A percentile compares a stretch with the other conserved stretches of the same genome.
Conservation (phyloP, 2,888 invertebrate genomes). For the Chydorus sphaericus region DNA sequence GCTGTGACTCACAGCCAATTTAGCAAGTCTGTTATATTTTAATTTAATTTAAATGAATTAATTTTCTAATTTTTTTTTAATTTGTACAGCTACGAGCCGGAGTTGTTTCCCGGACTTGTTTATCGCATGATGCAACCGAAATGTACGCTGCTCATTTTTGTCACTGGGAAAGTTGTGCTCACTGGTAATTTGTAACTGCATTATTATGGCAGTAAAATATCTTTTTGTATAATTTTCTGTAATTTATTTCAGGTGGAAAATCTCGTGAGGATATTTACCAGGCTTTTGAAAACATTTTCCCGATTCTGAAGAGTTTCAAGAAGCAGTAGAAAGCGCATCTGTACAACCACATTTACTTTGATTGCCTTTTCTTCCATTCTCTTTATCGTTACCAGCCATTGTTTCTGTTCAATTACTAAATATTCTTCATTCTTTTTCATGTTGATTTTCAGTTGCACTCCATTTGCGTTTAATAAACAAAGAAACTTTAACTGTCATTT, state of each 20-base stretch:
- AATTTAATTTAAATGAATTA: no score
- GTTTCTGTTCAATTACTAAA: no score
- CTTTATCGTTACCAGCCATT: no score
- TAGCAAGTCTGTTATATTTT: conserved; percentile 38
- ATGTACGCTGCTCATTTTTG: conserved; percentile 91
- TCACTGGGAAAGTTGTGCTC: conserved; percentile 95
- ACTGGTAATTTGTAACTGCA: conserved; percentile 39
- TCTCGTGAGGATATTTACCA: conserved; percentile 79
- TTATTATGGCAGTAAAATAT: background rate
- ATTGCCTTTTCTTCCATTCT: no score
- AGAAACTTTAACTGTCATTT: no score
- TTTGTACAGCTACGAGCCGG: conserved; percentile 74
- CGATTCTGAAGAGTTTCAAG: conserved; percentile 82
- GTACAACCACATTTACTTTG: no score
- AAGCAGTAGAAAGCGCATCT: conserved; percentile 49
- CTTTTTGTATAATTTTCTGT: background rate
- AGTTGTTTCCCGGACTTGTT: conserved; percentile 95
- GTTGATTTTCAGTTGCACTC: no score
- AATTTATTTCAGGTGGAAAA: conserved; percentile 63
- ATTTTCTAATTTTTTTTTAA: background rate
- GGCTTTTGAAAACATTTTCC: conserved; percentile 86
- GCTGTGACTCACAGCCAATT: conserved; percentile 68
- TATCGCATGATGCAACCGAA: conserved; percentile 94
- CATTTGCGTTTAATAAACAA: no score
- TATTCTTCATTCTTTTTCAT: no score